phyloP scores from a whole-genome alignment of 1,140 invertebrate species.

The Megathymus violae region DNA sequence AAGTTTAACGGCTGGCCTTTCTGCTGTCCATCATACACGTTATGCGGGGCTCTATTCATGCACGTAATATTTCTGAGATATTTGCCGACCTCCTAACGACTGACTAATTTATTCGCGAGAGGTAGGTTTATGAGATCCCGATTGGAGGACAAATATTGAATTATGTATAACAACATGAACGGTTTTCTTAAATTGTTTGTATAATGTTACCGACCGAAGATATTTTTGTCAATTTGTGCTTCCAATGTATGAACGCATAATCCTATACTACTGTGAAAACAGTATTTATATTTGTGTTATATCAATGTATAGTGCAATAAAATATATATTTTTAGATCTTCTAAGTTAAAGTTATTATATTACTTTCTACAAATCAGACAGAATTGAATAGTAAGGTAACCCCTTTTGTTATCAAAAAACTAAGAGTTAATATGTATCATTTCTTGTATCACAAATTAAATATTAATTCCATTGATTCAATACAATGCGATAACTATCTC shows the following conservation, averaged over 20 bases:
- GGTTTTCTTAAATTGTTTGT: slow-evolving; percentile 1
- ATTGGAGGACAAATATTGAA: slow-evolving; percentile 29
- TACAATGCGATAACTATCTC: slow-evolving; percentile 70
- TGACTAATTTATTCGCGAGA: slow-evolving; percentile 78
- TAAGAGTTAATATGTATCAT: slow-evolving; percentile 17
- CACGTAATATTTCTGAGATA: slow-evolving; percentile 80
- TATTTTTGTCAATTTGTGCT: neutral
- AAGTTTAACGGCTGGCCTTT: slow-evolving; percentile 79
- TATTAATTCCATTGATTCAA: slow-evolving; percentile 75
- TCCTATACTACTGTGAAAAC: too few species aligned
- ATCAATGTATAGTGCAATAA: too few species aligned
- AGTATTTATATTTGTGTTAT: too few species aligned
- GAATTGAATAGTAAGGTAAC: slow-evolving; percentile 4
- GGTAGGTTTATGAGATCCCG: slow-evolving; percentile 43
- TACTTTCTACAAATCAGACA: slow-evolving; percentile 11
- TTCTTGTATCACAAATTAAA: slow-evolving; percentile 48
- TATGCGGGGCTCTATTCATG: slow-evolving; percentile 79
- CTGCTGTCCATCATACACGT: slow-evolving; percentile 82
- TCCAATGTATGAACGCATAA: neutral
- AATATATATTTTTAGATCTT: neutral
- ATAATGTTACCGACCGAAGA: neutral
- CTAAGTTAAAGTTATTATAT: neutral
- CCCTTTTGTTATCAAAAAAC: slow-evolving; percentile 12
- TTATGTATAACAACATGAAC: slow-evolving; percentile 6
- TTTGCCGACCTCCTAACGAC: slow-evolving; percentile 76